Base-by-base conservation (phyloP, 2,113 vertebrate species). In the Rhinichthys klamathensis region DNA sequence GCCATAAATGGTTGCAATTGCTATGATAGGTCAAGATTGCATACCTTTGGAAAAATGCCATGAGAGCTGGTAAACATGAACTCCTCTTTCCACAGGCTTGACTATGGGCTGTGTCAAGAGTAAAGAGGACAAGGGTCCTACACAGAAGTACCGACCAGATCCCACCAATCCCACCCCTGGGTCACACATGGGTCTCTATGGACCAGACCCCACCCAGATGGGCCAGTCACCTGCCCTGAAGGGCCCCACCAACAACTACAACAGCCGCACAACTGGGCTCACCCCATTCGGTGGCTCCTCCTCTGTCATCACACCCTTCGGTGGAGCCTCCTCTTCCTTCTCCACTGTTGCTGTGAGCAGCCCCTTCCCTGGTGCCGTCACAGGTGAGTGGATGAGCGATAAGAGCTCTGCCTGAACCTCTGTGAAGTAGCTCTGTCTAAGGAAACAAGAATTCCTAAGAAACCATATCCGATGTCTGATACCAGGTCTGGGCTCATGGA, bases 91-190 rank as follows among this genome's bases (percentile, higher is more conserved):
- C 32, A 15, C 85, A 98, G 97, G 92, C 95, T 95, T 92, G 86
- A 94, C 91, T 87, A 99, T 99, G 98, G 98, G 98, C 93, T 99
- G 98, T 85, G 97, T 99, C 94, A 97, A 96, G 95, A 99, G 98
- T 93, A 99, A 99, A 94, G 97, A 98, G 93, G 96, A 97, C 94
- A 99, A 99, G 95, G 95, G 94, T 90, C 95, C 96, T 78, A 83
- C 95, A 58, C 94, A 96, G 90, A 98, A 99, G 90, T 98, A 97
- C 86, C 95, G 96, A 89, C 93, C 96, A 32, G 97, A 97, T 84
- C 97, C 93, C 91, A 79, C 94, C 15, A 93, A 95, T 79, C 87
- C 90, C 93, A 95, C 90, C 90, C 87, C 96, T 3, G 80, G 94
- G 77, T 82, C 94, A 78, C 95, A 96, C 3, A 91, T 94, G 89